Conservation (phyloP, 2,888 invertebrate genomes). For the Deilephila porcellus region DNA sequence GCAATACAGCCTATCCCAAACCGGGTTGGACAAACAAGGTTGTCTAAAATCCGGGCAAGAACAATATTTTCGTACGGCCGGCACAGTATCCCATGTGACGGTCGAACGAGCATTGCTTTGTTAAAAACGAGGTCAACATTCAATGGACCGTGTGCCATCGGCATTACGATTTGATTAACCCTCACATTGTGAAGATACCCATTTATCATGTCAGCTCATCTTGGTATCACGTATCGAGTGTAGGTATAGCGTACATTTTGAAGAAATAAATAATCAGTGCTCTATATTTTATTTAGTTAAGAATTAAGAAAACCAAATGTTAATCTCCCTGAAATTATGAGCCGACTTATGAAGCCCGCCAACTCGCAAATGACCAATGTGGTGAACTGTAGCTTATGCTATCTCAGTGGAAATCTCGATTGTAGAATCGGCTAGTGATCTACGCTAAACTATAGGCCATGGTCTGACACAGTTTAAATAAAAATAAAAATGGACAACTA, state of each 20-base stretch:
- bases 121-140: constrained; percentile 46
- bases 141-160: constrained; percentile 44
- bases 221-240: not conserved
- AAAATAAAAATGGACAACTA: too few relatives aligned
- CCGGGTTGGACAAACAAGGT: not conserved
- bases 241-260: not conserved
- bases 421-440: too few relatives aligned
- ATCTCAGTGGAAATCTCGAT: too few relatives aligned
- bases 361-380: too few relatives aligned
- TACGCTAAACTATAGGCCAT: too few relatives aligned
- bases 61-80: constrained; percentile 19
- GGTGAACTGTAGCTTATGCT: too few relatives aligned
- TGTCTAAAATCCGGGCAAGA: not conserved
- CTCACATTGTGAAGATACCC: not conserved
- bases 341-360: too few relatives aligned
- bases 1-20: not conserved
- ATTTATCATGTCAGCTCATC: constrained; percentile 10
- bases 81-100: constrained; percentile 14
- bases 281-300: too few relatives aligned
- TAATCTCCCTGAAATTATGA: too few relatives aligned
- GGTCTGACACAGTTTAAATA: too few relatives aligned
- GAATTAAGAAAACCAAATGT: too few relatives aligned
- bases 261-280: not conserved
- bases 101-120: constrained; percentile 30
- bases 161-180: constrained; percentile 31